Base-by-base conservation (phyloP, 2,113 vertebrate genomes). In the Noctilio leporinus region DNA sequence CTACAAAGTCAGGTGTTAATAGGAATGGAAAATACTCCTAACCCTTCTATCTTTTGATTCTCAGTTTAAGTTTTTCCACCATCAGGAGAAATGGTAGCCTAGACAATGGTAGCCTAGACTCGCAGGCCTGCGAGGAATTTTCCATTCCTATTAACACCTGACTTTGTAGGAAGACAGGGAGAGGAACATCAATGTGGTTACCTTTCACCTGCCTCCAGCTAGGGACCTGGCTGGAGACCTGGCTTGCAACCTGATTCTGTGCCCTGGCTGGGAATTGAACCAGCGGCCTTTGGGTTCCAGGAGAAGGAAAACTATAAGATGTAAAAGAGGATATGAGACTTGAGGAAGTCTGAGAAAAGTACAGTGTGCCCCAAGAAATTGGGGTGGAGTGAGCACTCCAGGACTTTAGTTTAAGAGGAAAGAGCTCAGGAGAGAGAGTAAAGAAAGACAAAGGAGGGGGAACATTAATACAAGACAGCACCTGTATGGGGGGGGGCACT, bases 291-390 rank as follows among this genome's bases (percentile, higher is more conserved):
- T n/a, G 78, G 30, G 72, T 95, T 55, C 81, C 43, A 72, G 55
- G 76, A 84, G 45, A 45, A 51, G 38, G 53, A 78, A 62, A 53
- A 72, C 30, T 69, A 33, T 8, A 84, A 89, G 45, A 55, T 78
- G 14, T 30, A 64, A 84, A 89, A 89, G 53, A 72, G 85, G 59
- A 95, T 84, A 20, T 53, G 76, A 83, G 51, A 89, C 85, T 95
- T 64, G 35, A 10, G 77, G 53, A 65, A 72, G 78, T 78, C 30
- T 59, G 45, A 84, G 51, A 92, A 53, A 84, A 76, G 77, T 20
- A 70, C n/a, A 70, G 19, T 16, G 10, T 53, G 17, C 84, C 7
- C 53, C 30, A 59, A 62, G 77, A 89, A 70, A 70, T 47, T 53
- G 33, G 51, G 33, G 43, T 69, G 10, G 59, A 15, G 53, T 82